Conservation (phyloP, 2,113 vertebrate species). For the Notechis scutatus region DNA sequence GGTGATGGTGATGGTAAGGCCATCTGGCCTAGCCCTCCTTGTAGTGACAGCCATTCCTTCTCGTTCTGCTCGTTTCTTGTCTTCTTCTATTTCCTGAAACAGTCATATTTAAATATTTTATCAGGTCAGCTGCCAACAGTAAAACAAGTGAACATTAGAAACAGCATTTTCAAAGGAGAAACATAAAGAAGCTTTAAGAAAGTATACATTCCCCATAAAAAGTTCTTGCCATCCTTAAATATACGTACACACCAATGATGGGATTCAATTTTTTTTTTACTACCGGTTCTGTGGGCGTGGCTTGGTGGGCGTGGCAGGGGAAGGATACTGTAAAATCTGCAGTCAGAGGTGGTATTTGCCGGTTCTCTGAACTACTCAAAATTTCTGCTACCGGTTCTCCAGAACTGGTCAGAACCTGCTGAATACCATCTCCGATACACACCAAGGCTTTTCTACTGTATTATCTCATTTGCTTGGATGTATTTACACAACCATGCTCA, state of each 20-base stretch:
- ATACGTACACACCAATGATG: neutral
- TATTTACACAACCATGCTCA: neutral
- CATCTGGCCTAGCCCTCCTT: constrained; percentile 78
- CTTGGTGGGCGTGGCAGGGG: too few species aligned
- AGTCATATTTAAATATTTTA: neutral
- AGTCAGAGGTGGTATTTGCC: too few species aligned
- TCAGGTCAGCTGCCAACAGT: neutral
- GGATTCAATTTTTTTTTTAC: too few species aligned
- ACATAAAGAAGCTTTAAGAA: neutral
- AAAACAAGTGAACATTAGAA: neutral
- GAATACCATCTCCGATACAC: too few species aligned
- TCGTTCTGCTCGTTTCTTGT: constrained; percentile 87
- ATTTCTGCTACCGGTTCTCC: too few species aligned
- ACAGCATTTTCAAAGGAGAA: neutral
- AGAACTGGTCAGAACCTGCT: too few species aligned
- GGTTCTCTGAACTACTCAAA: too few species aligned
- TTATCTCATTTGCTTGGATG: neutral
- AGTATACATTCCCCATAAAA: neutral
- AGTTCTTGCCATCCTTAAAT: neutral
- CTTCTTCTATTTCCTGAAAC: constrained; percentile 94
- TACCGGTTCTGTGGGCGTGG: too few species aligned
- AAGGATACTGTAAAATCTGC: too few species aligned
- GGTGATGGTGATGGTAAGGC: constrained; percentile 93
- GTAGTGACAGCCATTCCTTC: constrained; percentile 83
- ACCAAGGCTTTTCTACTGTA: neutral